These are phyloP conservation scores for Micrasema longulum DNA, from an alignment of 1,140 invertebrate species.

Conservation along the genomic window DNA sequence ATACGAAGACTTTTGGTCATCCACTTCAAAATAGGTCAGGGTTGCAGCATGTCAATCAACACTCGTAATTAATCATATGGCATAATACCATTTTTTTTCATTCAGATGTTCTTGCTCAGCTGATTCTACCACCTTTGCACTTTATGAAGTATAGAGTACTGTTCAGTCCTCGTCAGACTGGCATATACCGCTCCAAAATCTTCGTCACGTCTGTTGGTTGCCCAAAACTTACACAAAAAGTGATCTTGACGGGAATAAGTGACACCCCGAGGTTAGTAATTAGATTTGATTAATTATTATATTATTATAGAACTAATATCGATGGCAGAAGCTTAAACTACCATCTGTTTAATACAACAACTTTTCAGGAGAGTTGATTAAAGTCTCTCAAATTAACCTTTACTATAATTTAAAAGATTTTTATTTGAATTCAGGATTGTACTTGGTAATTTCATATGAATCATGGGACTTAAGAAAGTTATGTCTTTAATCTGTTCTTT, in stretches of 20 bases:
- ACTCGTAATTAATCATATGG: not conserved
- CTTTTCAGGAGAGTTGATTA: too few species aligned
- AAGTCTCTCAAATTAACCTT: not conserved
- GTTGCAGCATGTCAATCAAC: not conserved
- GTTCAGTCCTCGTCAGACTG: not conserved
- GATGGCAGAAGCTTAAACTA: too few species aligned
- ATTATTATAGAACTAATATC: too few species aligned
- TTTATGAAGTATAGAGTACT: conserved; percentile 27
- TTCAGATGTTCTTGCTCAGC: conserved; percentile 1
- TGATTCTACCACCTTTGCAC: not conserved
- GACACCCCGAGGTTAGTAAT: conserved; percentile 4
- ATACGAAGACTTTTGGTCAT: not conserved
- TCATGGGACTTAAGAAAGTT: too few species aligned
- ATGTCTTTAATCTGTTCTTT: too few species aligned
- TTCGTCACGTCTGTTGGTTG: not conserved
- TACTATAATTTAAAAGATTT: not conserved
- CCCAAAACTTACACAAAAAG: conserved; percentile 3
- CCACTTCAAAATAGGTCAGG: not conserved
- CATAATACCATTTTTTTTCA: not conserved
- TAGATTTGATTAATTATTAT: too few species aligned
- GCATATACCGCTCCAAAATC: not conserved
- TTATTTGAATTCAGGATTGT: not conserved
- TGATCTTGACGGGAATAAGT: not conserved
- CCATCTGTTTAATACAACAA: too few species aligned
- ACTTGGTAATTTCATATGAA: too few species aligned